These are phyloP conservation scores for Todus mexicanus DNA, from an alignment of 2,797 vertebrate species.

Conservation along the genomic window DNA sequence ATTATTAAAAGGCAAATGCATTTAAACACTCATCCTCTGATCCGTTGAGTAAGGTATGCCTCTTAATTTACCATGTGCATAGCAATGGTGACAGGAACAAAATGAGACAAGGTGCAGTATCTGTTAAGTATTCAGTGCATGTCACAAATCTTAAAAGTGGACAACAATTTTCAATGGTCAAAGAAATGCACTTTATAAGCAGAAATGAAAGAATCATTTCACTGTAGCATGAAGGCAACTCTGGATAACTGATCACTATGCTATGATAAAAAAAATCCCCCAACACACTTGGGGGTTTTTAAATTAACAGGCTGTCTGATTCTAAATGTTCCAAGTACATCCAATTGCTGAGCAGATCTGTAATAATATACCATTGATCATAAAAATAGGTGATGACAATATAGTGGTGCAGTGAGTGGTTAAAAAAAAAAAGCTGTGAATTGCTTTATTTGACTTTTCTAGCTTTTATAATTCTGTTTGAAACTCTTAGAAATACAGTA, in stretches of 20 bases:
- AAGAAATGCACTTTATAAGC: not conserved
- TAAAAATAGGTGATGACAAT: slow-evolving; percentile 4
- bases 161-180: not conserved
- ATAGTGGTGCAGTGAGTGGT: not conserved
- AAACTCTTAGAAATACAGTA: not conserved
- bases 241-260: not conserved
- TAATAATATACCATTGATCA: not conserved
- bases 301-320: slow-evolving; percentile 31
- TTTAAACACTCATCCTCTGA: not conserved
- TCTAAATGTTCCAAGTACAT: not conserved
- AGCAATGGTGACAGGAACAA: not conserved
- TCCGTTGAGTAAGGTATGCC: not conserved
- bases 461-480: not conserved
- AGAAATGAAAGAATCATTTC: not conserved
- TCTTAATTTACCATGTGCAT: not conserved
- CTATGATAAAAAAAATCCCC: not conserved
- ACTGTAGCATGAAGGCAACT: not conserved
- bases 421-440: not conserved
- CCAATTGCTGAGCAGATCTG: not conserved
- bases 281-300: not conserved
- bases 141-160: not conserved
- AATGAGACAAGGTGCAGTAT: not conserved
- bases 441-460: not conserved
- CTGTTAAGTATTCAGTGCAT: not conserved
- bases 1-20: not conserved